Base-by-base conservation (phyloP, 2,113 vertebrate genomes). In the Austrofundulus limnaeus region DNA sequence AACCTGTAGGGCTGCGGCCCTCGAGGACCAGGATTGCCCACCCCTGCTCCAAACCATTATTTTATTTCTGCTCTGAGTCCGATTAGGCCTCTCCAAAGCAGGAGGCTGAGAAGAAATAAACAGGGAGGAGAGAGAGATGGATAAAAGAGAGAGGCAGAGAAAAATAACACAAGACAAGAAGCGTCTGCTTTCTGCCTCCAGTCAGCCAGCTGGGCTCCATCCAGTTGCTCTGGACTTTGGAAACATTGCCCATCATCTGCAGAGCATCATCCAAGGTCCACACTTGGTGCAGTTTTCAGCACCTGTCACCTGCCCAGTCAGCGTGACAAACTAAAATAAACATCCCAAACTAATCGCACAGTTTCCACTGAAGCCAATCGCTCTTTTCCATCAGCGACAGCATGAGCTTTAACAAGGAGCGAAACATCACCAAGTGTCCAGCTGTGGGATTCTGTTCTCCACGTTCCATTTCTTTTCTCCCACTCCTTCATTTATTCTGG, bases 241-340 rank as follows among this genome's bases (percentile, higher is more conserved):
- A 82, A 85, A 88, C 82, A 77, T 70, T 61, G 72, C 53, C 59
- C 68, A 67, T 82, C 84, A 81, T 86, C 85, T 86, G 85, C 61
- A 75, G 86, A 72, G 74, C 84, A 87, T 89, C 82, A 81, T 68
- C 80, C 48, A 66, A 70, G 66, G 61, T 85, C 59, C 34, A 47
- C 73, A 59, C 79, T 86, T 85, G 77, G 81, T 81, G 24, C 16
- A 8, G 31, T 61, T 80, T 61, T 80, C 66, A 47, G 68, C 84
- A 88, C 84, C 83, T 89, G 83, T 84, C 88, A 75, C 78, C 57
- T 66, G 16, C 81, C 77, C 70, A 52, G 23, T 84, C 75, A 76
- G 61, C 68, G 78, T 81, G 79, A 83, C 86, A 82, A 75, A 83
- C 61, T 78, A 69, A 87, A 87, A 85, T 80, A 88, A 82, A 85